phyloP scores from a whole-genome alignment of 2,113 vertebrate genomes.

The Pelobates fuscus region DNA sequence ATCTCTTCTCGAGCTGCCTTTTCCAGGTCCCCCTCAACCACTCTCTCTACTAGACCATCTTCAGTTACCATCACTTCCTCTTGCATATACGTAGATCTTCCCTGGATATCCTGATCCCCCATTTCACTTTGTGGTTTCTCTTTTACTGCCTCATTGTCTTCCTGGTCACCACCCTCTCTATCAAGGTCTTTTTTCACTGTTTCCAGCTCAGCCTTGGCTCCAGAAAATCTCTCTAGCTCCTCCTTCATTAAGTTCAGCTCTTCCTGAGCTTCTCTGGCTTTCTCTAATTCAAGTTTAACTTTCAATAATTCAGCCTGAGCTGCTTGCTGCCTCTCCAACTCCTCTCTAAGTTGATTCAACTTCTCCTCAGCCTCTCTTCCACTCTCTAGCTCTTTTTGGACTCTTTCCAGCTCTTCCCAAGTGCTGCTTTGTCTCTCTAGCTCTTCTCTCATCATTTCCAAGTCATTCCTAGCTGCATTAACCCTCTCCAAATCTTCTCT shows the following conservation, averaged over 20 bases:
- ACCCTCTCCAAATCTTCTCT: conserved; percentile 6
- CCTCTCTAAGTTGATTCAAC: not conserved
- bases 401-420: conserved; percentile 48
- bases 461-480: conserved; percentile 1
- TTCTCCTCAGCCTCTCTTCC: not conserved
- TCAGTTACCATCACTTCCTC: not conserved
- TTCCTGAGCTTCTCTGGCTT: not conserved
- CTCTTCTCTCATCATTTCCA: conserved; percentile 29
- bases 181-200: not conserved
- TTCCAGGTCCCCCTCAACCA: too few relatives aligned
- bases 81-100: not conserved
- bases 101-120: too few relatives aligned
- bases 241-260: not conserved
- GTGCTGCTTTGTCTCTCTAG: conserved; percentile 23
- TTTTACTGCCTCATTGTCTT: not conserved
- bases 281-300: conserved; percentile 27
- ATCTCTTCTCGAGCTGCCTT: not conserved
- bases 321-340: not conserved
- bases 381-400: not conserved
- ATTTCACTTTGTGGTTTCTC: too few relatives aligned
- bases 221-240: not conserved
- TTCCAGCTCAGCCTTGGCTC: not conserved
- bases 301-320: conserved; percentile 55
- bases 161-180: not conserved
- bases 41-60: not conserved